phyloP scores from a whole-genome alignment of 1,140 invertebrate species.

The Theocolax elegans region DNA sequence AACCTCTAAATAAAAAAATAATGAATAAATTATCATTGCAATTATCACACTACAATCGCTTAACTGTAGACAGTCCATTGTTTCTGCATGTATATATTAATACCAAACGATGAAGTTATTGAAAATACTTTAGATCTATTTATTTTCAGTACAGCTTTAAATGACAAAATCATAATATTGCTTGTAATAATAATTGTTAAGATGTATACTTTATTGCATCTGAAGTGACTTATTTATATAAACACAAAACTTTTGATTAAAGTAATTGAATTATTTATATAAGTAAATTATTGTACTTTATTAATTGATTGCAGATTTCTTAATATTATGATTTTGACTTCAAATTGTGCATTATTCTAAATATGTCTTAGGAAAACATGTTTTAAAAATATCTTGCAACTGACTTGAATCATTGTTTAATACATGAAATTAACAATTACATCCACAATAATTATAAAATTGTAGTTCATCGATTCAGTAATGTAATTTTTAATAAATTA shows the following conservation, averaged over 20 bases:
- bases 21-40: slow-evolving; percentile 17
- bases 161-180: not conserved
- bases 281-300: too few species aligned
- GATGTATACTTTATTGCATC: not conserved
- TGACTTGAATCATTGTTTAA: too few species aligned
- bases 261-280: too few species aligned
- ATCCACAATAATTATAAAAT: too few species aligned
- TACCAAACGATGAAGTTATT: slow-evolving; percentile 6
- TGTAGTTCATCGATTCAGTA: too few species aligned
- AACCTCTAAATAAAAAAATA: not conserved
- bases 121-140: not conserved
- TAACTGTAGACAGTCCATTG: slow-evolving; percentile 13
- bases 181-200: not conserved
- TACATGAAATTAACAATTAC: too few species aligned
- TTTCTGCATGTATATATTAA: not conserved
- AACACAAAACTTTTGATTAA: not conserved
- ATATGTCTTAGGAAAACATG: too few species aligned
- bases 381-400: too few species aligned
- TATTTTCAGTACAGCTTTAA: not conserved
- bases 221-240: not conserved
- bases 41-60: slow-evolving; percentile 3
- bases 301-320: too few species aligned
- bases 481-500: too few species aligned
- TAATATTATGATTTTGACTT: too few species aligned
- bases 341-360: too few species aligned